Conservation (phyloP, 2,797 vertebrate genomes). For the Sebastes hubbsi region DNA sequence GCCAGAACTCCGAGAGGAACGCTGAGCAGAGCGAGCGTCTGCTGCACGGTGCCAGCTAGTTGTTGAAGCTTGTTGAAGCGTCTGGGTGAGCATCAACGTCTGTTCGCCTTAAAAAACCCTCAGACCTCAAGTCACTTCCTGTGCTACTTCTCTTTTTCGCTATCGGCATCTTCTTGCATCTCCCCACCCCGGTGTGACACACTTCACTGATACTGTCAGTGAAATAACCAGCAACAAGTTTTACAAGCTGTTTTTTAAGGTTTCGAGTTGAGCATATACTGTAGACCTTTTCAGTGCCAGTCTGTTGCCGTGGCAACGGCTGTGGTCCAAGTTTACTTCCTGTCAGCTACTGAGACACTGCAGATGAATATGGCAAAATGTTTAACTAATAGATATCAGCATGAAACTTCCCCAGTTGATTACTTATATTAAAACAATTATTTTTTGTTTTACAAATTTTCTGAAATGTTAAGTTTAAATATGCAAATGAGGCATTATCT, state of each 20-base stretch:
- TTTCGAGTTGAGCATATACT: not conserved
- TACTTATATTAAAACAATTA: no score
- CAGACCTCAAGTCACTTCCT: slow-evolving; percentile 82
- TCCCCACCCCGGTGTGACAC: not conserved
- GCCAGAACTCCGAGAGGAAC: slow-evolving; percentile 24
- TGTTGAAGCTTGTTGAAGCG: slow-evolving; percentile 13
- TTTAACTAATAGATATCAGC: no score
- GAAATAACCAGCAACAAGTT: not conserved
- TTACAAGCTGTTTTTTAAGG: not conserved
- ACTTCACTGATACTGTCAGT: not conserved
- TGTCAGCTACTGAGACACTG: no score
- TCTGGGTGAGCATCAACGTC: slow-evolving; percentile 28
- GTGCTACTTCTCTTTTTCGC: slow-evolving; percentile 80
- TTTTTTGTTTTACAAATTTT: no score
- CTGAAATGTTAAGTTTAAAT: no score
- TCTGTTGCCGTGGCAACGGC: no score
- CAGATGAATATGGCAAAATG: no score
- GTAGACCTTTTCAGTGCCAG: no score
- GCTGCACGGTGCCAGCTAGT: slow-evolving; percentile 16
- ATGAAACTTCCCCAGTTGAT: no score
- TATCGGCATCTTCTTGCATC: slow-evolving; percentile 22
- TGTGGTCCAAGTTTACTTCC: no score
- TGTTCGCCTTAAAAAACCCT: slow-evolving; percentile 45
- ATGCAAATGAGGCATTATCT: no score
- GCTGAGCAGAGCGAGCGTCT: slow-evolving; percentile 28